Base-by-base conservation (phyloP, 2,888 invertebrate genomes). In the Allacma fusca region DNA sequence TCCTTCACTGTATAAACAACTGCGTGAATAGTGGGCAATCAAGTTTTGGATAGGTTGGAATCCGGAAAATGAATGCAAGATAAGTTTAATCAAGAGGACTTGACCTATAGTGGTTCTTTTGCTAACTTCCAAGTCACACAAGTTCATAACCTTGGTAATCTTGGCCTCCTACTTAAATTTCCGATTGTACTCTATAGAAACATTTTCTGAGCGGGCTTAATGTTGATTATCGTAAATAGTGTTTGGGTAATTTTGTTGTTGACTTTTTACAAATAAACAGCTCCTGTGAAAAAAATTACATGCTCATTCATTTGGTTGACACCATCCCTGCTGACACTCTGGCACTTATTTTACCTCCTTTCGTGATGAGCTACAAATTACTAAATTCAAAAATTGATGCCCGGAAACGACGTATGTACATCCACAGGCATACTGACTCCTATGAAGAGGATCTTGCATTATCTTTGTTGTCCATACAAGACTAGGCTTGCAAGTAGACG, bases 61-160 rank as follows among this genome's bases (percentile, higher is more conserved):
- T 79, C 79, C 79, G 79, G 79, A 79, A 79, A 79, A 75, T 75
- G 75, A 71, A 77, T 79, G 69, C 28, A 40, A 24, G 23, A 74
- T 40, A 71, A 65, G 72, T 68, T 73, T 74, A 72, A 73, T 74
- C 68, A 67, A 67, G 21, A 74, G 43, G 70, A 76, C 76, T 75
- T 78, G 78, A 78, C 78, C 78, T 78, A 73, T 73, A 76, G 75
- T 67, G 34, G 44, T 65, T 62, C 64, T 64, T 40, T 44, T 67
- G n/a, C 28, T 70, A 19, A n/a, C 26, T 57, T 19, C 12, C 9
- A 62, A 62, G 62, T 62, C 62, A 62, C 2, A 62, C 62, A 62
- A 62, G 62, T 62, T 68, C 68, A 68, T 16, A 29, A 19, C 40
- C 34, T 68, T 23, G 67, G n/a, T 24, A n/a, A 24, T 34, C 29